Percentiles rank a stretch among this genome's conserved stretches.
phyloP scores from a whole-genome alignment of 2,797 vertebrate genomes.

The Macrochelys suwanniensis region DNA sequence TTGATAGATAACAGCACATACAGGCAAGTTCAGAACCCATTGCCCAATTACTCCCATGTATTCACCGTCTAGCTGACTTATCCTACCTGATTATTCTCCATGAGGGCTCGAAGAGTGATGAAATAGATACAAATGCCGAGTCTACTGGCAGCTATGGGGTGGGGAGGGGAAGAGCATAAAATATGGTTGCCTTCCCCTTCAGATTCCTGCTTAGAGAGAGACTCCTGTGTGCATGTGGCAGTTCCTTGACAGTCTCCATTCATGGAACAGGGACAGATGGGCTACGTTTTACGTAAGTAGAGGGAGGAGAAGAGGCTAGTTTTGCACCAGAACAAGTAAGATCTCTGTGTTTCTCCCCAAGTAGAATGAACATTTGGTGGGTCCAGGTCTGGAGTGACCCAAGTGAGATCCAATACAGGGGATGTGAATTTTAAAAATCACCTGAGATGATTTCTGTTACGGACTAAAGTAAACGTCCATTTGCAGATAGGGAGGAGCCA shows the following conservation, averaged over 20 bases:
- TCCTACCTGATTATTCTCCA: constrained; percentile 46
- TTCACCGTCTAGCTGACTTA: constrained; percentile 15
- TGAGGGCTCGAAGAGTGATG: constrained; percentile 57
- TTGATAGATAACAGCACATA: constrained; percentile 2
- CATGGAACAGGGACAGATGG: not conserved
- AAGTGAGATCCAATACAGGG: not conserved
- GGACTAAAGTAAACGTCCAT: not conserved
- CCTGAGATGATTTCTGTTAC: rapidly evolving
- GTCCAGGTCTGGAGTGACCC: rapidly evolving
- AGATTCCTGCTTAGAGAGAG: not conserved
- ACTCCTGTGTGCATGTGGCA: not conserved
- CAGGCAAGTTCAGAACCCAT: not conserved
- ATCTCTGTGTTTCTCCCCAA: not conserved
- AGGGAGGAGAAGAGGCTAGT: not conserved
- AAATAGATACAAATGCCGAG: constrained; percentile 32
- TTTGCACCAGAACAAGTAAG: not conserved
- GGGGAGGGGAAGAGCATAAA: constrained; percentile 46
- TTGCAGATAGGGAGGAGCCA: rapidly evolving
- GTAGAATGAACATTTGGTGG: not conserved
- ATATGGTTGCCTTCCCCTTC: constrained; percentile 37
- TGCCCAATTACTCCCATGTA: constrained; percentile 16
- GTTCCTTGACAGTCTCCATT: not conserved
- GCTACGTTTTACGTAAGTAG: not conserved
- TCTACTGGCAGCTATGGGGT: not conserved
- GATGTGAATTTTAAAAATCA: not conserved